These are phyloP conservation scores for Lichenostomus cassidix DNA, from an alignment of 2,113 vertebrate genomes.

Conservation along the genomic window DNA sequence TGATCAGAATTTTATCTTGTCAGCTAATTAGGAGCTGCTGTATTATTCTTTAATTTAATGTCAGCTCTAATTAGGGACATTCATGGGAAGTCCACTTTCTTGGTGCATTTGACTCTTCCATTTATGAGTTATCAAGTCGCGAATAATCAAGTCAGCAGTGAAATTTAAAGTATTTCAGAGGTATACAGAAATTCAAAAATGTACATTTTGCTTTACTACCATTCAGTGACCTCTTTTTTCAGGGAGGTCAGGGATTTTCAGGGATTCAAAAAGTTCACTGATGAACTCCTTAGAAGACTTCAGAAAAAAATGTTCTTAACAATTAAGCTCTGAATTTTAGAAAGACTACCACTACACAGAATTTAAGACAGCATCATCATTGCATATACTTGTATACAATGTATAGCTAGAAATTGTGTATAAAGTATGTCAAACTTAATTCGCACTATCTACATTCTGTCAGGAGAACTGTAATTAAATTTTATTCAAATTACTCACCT, in stretches of 20 bases:
- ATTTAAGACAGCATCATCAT: background rate
- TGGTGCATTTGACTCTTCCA: background rate
- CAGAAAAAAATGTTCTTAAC: background rate
- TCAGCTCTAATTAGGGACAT: constrained; percentile 5
- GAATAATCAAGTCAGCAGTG: background rate
- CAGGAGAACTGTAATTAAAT: background rate
- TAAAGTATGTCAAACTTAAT: background rate
- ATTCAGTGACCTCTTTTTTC: background rate
- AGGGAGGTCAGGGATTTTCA: background rate
- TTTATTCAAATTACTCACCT: constrained; percentile 61
- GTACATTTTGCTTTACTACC: background rate
- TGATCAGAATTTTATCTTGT: constrained; percentile 24
- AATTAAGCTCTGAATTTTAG: background rate
- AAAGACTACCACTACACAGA: background rate
- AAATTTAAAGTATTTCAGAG: background rate
- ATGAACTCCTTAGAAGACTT: background rate
- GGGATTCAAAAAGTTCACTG: background rate
- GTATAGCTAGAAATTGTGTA: background rate
- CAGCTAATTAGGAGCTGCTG: constrained; percentile 15
- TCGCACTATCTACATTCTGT: background rate
- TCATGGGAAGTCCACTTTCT: background rate
- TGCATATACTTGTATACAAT: background rate
- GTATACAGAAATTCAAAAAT: background rate
- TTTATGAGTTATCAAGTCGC: background rate
- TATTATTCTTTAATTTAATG: background rate